Evolutionary conservation across 1,140 invertebrate genomes (phyloP).

Genomic region (Orchesella cincta): DNA sequence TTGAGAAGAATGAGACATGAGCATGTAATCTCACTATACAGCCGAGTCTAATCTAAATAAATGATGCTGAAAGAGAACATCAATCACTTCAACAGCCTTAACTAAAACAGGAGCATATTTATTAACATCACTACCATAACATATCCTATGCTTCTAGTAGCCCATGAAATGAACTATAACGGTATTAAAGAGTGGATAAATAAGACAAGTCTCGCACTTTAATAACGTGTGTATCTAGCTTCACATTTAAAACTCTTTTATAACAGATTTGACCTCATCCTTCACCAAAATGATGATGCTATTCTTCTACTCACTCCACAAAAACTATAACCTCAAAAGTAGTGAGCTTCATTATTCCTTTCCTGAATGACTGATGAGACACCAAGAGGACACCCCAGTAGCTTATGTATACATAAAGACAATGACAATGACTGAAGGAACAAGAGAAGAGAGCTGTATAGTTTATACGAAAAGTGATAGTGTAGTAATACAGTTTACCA

Average conservation of each 20-base stretch:
- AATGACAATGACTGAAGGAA: background rate
- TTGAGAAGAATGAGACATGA: conserved; percentile 24
- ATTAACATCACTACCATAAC: background rate
- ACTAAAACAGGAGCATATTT: conserved; percentile 11
- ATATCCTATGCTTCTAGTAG: background rate
- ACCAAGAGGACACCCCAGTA: background rate
- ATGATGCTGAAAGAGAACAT: conserved; percentile 29
- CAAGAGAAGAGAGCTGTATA: background rate
- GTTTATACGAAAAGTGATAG: too few relatives aligned
- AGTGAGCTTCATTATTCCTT: background rate
- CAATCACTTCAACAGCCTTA: conserved; percentile 14
- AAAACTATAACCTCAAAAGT: background rate
- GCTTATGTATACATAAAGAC: conserved; percentile 1
- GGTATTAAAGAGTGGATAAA: too few relatives aligned
- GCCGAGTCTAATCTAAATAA: conserved; percentile 25
- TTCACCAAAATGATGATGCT: too few relatives aligned
- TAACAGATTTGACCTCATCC: background rate
- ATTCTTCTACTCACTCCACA: background rate
- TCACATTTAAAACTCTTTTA: too few relatives aligned
- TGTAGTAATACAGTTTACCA: background rate
- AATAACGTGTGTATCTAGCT: too few relatives aligned
- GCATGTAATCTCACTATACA: conserved; percentile 5
- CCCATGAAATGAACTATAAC: too few relatives aligned
- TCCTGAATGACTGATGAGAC: background rate
- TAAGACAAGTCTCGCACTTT: too few relatives aligned